Evolutionary conservation across 1,140 invertebrate species (phyloP).

Genomic region (Eriocheir sinensis): DNA sequence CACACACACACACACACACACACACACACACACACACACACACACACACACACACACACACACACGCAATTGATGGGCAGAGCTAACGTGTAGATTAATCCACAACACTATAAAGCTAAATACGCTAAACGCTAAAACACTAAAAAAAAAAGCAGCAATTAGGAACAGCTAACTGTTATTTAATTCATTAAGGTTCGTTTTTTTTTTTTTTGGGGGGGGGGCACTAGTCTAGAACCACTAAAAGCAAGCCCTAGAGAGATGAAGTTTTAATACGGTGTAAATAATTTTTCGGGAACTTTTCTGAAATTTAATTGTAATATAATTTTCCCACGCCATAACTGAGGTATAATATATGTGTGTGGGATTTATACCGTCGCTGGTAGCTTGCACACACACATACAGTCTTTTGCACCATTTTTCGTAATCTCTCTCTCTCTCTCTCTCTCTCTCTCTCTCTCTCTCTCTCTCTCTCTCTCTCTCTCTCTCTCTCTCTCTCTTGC

Average conservation of each 20-base stretch:
- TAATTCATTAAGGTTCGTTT: background rate
- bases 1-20: constrained; percentile 3
- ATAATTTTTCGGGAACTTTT: background rate
- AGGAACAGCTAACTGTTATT: background rate
- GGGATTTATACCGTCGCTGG: background rate
- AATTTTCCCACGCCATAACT: no score
- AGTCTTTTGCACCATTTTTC: background rate
- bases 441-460: background rate
- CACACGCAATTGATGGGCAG: background rate
- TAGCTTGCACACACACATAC: background rate
- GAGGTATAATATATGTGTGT: no score
- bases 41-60: no score
- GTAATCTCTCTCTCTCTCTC: no score
- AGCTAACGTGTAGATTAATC: background rate
- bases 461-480: background rate
- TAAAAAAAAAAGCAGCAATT: background rate
- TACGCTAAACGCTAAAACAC: background rate
- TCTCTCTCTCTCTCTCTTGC: no score
- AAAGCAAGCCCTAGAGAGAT: background rate
- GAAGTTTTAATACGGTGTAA: background rate
- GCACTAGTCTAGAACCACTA: background rate
- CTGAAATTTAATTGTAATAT: background rate
- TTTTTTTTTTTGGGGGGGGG: background rate
- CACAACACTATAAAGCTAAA: background rate
- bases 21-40: background rate